Conservation (phyloP, 2,113 vertebrate species). For the Panthera tigris region DNA sequence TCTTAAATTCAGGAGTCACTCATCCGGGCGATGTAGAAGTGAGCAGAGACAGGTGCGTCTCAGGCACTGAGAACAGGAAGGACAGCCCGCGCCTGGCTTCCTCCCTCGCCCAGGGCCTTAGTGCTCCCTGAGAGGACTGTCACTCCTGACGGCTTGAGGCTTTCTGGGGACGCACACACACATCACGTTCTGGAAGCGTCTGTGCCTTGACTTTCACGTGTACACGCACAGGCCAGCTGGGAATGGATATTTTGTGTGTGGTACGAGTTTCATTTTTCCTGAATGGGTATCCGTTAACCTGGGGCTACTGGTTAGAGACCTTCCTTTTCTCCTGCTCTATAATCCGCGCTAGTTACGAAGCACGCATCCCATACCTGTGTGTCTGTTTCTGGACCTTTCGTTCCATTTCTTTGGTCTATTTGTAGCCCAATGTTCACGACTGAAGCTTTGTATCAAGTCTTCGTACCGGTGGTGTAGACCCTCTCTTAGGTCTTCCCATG, state of each 20-base stretch:
- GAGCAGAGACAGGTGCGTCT: background rate
- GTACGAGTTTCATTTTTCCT: accelerated
- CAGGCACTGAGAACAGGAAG: background rate
- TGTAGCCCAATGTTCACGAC: accelerated
- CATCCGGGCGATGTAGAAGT: accelerated
- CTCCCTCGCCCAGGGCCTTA: background rate
- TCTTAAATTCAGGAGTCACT: background rate
- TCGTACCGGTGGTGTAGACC: accelerated
- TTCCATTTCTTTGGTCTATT: no score
- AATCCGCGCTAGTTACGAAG: no score
- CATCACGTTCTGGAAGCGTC: background rate
- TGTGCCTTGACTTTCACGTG: accelerated
- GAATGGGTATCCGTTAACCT: accelerated
- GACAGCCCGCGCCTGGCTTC: background rate
- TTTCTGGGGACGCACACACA: background rate
- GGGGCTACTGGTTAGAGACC: accelerated
- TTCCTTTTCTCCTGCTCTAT: background rate
- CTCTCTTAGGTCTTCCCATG: background rate
- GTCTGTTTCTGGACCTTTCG: background rate
- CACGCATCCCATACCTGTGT: background rate
- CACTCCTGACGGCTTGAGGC: background rate
- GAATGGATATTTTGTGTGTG: background rate
- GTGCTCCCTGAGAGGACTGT: background rate
- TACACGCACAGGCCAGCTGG: background rate
- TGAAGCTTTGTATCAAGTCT: accelerated